phyloP scores from a whole-genome alignment of 2,113 vertebrate species.

The Accipiter cooperii region DNA sequence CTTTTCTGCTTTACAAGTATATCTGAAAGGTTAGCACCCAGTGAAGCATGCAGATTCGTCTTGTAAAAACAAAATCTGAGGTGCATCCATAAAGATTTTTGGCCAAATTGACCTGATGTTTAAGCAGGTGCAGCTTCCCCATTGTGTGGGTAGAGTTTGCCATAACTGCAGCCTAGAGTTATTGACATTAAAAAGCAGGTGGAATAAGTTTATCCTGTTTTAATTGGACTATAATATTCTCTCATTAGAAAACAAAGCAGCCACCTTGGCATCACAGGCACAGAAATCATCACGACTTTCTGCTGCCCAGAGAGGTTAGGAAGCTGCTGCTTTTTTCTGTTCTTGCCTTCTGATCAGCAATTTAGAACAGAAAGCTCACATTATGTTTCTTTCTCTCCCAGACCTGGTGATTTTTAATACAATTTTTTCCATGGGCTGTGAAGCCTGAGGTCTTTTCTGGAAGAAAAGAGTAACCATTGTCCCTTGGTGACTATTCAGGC shows the following conservation, averaged over 20 bases:
- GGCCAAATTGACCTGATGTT: background rate
- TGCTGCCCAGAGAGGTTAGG: constrained; percentile 13
- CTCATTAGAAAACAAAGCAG: constrained; percentile 56
- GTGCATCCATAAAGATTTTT: background rate
- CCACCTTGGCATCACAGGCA: background rate
- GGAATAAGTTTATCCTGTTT: constrained; percentile 49
- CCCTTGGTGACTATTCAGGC: constrained; percentile 1
- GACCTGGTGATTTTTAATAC: constrained; percentile 22
- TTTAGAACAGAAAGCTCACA: constrained; percentile 1
- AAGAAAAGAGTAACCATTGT: background rate
- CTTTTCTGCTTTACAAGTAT: constrained; percentile 37
- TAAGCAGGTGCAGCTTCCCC: background rate
- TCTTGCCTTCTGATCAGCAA: constrained; percentile 7
- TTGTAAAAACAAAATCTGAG: background rate
- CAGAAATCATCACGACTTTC: constrained; percentile 21
- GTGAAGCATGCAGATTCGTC: background rate
- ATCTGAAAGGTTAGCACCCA: constrained; percentile 16
- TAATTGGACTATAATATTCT: constrained; percentile 58
- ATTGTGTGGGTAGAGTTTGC: background rate
- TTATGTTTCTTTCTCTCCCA: constrained; percentile 19
- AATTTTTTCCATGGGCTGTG: background rate
- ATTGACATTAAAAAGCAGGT: constrained; percentile 41
- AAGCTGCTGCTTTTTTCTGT: background rate
- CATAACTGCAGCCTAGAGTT: constrained; percentile 9
- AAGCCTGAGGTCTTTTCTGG: constrained; percentile 14